Percentiles rank a stretch among this genome's conserved stretches.
phyloP scores from a whole-genome alignment of 2,888 invertebrate species.

The Microctonus brassicae region DNA sequence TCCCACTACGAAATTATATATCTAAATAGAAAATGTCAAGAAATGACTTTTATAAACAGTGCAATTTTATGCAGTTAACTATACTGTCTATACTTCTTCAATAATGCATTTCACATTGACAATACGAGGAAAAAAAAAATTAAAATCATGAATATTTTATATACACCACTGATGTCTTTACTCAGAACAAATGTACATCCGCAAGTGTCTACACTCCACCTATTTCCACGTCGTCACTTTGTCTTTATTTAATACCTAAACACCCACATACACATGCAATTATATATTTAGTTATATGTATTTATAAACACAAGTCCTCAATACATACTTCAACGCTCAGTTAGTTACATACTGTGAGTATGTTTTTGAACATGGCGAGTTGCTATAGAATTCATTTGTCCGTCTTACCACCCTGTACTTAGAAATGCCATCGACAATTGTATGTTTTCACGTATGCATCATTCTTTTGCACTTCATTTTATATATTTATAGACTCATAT shows the following conservation, averaged over 20 bases:
- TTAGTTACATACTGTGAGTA: constrained; percentile 34
- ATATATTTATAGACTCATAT: constrained; percentile 7
- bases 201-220: constrained; percentile 2
- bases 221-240: not conserved
- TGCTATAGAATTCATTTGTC: not conserved
- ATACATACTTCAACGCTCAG: constrained; percentile 37
- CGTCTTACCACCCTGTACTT: constrained; percentile 13
- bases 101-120: not conserved
- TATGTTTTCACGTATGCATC: constrained; percentile 43
- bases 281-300: constrained; percentile 20
- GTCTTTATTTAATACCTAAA: not conserved
- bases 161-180: constrained; percentile 22
- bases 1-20: too few relatives aligned
- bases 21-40: too few relatives aligned
- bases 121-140: too few relatives aligned
- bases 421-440: constrained; percentile 34
- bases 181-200: constrained; percentile 25
- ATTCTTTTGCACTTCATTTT: constrained; percentile 6
- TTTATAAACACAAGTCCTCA: constrained; percentile 38
- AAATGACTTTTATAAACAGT: too few relatives aligned
- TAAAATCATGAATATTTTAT: constrained; percentile 25
- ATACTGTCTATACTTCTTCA: too few relatives aligned
- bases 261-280: not conserved
- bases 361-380: not conserved
- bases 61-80: too few relatives aligned